A percentile compares a stretch with the other conserved stretches of the same genome.
phyloP scores from a whole-genome alignment of 2,113 vertebrate genomes.

The Neomonachus schauinslandi region DNA sequence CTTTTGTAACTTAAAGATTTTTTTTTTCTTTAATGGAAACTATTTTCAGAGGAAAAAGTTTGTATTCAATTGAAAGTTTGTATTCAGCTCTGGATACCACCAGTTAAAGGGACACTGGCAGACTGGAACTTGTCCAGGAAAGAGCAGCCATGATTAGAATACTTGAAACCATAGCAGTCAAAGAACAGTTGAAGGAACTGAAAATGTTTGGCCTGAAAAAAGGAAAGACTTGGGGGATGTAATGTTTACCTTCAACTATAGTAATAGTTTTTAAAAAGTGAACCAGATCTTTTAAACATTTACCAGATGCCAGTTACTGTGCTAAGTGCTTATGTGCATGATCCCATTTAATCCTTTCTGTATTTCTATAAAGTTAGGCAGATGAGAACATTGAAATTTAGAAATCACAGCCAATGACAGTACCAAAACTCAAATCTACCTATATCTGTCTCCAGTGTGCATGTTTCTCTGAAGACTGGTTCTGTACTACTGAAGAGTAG shows the following conservation, averaged over 20 bases:
- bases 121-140: not conserved
- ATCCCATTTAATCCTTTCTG: conserved; percentile 24
- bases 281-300: not conserved
- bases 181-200: not conserved
- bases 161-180: not conserved
- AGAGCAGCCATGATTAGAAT: not conserved
- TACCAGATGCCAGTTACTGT: not conserved
- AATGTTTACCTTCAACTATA: not conserved
- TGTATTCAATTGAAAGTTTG: not conserved
- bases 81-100: not conserved
- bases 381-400: not conserved
- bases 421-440: not conserved
- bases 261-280: not conserved
- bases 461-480: not conserved
- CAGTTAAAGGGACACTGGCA: not conserved
- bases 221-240: not conserved
- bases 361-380: not conserved
- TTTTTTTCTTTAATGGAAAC: not conserved
- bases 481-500: not conserved
- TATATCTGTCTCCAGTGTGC: not conserved
- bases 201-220: not conserved
- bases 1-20: not conserved
- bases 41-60: not conserved
- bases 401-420: not conserved
- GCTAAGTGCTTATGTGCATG: not conserved